phyloP scores from a whole-genome alignment of 2,888 invertebrate genomes.

The Baccha elongata region DNA sequence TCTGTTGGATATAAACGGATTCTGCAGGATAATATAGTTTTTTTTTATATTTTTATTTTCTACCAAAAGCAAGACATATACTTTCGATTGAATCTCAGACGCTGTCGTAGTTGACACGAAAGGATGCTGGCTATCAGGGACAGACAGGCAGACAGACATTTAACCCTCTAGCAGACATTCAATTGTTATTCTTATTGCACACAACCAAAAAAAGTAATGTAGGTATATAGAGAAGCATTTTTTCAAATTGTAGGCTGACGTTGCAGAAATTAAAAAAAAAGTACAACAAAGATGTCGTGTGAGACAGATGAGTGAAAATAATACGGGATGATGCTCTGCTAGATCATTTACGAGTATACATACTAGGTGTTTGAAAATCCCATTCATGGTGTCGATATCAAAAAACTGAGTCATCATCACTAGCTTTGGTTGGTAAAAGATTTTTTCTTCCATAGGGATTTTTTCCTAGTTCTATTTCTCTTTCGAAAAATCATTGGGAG shows the following conservation, averaged over 20 bases:
- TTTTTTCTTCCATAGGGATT: no score
- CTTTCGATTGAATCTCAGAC: conserved; percentile 68
- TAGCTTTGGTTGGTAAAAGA: not conserved
- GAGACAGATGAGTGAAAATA: conserved; percentile 6
- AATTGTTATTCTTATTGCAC: conserved; percentile 69
- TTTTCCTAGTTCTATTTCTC: conserved; percentile 15
- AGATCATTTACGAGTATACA: conserved; percentile 14
- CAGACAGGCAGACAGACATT: conserved; percentile 52
- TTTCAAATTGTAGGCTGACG: conserved; percentile 64
- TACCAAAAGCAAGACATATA: conserved; percentile 44
- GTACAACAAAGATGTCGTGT: conserved; percentile 20
- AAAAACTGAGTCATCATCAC: conserved; percentile 70
- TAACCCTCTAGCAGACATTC: conserved; percentile 59
- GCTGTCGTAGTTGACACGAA: conserved; percentile 40
- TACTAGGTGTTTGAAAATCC: conserved; percentile 50
- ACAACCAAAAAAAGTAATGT: not conserved
- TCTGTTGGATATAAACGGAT: conserved; percentile 45
- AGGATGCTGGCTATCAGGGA: conserved; percentile 55
- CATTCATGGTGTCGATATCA: conserved; percentile 68
- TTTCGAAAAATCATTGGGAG: conserved; percentile 36
- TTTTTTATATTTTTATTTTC: conserved; percentile 7
- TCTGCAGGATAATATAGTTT: not conserved
- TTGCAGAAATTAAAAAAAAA: conserved; percentile 39
- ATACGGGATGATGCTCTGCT: not conserved
- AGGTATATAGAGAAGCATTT: conserved; percentile 13